Evolutionary conservation across 2,797 vertebrate species (phyloP).

Genomic region (Arctocebus calabarensis): DNA sequence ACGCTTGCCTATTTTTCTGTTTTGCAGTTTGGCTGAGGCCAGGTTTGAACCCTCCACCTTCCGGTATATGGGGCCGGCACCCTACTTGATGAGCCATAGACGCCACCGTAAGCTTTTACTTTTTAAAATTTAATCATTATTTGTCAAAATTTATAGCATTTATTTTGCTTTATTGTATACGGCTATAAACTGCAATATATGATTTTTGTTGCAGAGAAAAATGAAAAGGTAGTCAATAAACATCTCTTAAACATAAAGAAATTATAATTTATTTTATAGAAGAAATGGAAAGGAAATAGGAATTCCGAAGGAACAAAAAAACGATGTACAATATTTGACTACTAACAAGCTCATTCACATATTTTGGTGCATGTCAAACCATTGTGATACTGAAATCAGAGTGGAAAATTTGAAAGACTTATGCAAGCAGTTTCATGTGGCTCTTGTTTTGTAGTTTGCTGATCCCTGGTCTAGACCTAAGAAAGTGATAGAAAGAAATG

Average conservation of each 20-base stretch:
- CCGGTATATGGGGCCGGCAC: too few relatives aligned
- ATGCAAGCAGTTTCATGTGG: background rate
- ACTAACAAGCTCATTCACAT: background rate
- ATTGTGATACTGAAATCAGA: slow-evolving; percentile 27
- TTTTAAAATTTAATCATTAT: slow-evolving; percentile 39
- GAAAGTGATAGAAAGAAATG: slow-evolving; percentile 23
- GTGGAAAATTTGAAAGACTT: background rate
- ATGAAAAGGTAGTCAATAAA: background rate
- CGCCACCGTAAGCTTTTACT: too few relatives aligned
- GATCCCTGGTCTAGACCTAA: background rate
- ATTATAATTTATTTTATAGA: background rate
- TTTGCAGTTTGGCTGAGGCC: too few relatives aligned
- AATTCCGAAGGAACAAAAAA: background rate
- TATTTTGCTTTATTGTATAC: slow-evolving; percentile 36
- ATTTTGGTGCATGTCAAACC: background rate
- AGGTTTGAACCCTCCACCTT: too few relatives aligned
- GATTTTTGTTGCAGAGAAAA: slow-evolving; percentile 57
- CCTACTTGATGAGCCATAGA: too few relatives aligned
- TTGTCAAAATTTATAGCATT: slow-evolving; percentile 39
- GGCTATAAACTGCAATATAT: slow-evolving; percentile 11
- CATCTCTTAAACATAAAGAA: background rate
- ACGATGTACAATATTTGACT: background rate
- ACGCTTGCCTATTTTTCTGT: too few relatives aligned
- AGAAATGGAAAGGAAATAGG: slow-evolving; percentile 13
- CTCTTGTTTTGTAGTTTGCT: background rate